Base-by-base conservation (phyloP, 1,140 invertebrate species). In the Aplysia californica region DNA sequence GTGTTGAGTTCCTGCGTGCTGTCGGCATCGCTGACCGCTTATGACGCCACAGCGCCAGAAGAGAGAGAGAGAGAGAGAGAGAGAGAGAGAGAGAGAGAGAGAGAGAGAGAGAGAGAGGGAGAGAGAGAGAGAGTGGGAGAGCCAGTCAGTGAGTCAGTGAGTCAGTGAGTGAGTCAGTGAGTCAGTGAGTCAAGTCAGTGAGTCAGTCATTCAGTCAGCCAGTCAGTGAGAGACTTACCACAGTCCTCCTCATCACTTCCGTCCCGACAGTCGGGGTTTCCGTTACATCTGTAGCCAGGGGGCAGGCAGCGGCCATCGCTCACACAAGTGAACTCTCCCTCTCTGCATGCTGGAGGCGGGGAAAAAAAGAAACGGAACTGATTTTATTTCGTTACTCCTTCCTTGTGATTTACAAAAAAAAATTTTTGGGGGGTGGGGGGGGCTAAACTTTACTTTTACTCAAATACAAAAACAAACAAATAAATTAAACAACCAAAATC, bases 201-300 rank as follows among this genome's bases (percentile, higher is more conserved):
- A n/a, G n/a, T 50, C 44, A 50, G n/a, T 50, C 44, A 10, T 10
- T n/a, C 10, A 50, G 44, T 15, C 10, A 50, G 44, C 44, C 10
- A 50, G 44, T 10, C 44, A 50, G 44, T 15, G 44, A 50, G 44
- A 50, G 44, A 80, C 80, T 76, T 69, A 81, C 79, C 55, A 79
- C 86, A 86, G 39, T 71, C 75, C 20, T 67, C 44, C 72, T 87
- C 86, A 80, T 86, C 85, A 72, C 77, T 79, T 85, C 95, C 95
- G 86, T 98, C 97, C 74, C 95, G 89, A 87, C 97, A 99, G 89
- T 99, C 96, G 84, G 96, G 95, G 86, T 96, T 95, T 0, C 96
- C 96, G 87, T 99, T 97, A 85, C 98, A 99, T 21, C 98, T 95
- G 85, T 98, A 98, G 75, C 96, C 97, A 75, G 96, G 91, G 0